Evolutionary conservation across 1,140 invertebrate genomes (phyloP), one percentile per base, ranked within the genome.

Genomic region (Musca domestica): DNA sequence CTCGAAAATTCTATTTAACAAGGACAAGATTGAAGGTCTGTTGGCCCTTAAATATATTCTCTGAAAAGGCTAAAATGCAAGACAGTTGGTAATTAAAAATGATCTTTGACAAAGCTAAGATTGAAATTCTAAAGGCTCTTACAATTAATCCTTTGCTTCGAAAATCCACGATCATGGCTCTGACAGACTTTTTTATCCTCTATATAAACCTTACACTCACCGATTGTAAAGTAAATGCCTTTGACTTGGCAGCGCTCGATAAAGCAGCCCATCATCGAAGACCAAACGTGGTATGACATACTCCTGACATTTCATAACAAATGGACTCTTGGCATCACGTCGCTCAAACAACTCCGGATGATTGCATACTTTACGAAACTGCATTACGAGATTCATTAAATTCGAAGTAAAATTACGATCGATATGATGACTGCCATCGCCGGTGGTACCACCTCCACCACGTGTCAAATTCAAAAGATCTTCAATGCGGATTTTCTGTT

Each of bases 341-440:
- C 94, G 86, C 83, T 96, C 95, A 82, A 96, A 95, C 58, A 96
- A 84, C 82, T 96, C 94, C 2, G 95, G 94, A 85, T 96, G 95
- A 84, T 96, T 96, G 83, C 95, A 96, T 34, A 96, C 95, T 85
- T 96, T 96, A 73, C 94, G 87, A 84, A 96, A 96, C 82, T 96
- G 95, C 94, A 96, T 96, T 71, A 96, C 94, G 83, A 96, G 86
- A 86, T 96, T 96, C 94, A 96, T 95, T 34, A 96, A 85, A 86
- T 93, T 95, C 0, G 93, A 95, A 9, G 94, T 95, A 56, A 94
- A 93, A 77, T 91, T 95, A 84, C 95, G 93, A 74, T 91, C 89
- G 17, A 88, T 87, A 68, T 85, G 83, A 72, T 87, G 87, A 14
- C 56, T 41, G 68, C 85, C 84, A 70, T 84, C 84, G 56, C 81